Conservation (phyloP, 2,888 invertebrate species). For the Nomada fucata region DNA sequence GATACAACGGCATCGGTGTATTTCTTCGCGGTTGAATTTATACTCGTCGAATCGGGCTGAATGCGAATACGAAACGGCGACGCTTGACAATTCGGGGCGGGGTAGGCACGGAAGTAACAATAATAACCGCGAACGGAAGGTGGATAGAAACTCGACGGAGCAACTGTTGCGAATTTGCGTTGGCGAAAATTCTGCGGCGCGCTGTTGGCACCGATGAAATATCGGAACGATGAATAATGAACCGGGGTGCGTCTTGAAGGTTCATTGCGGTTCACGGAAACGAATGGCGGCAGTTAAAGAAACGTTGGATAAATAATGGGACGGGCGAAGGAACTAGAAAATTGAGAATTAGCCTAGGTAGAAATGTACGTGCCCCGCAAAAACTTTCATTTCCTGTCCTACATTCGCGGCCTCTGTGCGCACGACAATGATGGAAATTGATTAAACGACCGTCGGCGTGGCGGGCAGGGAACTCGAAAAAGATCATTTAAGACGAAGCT, state of each 20-base stretch:
- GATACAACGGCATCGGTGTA: background rate
- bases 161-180: constrained; percentile 20
- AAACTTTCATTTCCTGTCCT: constrained; percentile 4
- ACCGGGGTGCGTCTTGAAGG: background rate
- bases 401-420: background rate
- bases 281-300: background rate
- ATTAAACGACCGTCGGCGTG: constrained; percentile 24
- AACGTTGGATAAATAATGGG: constrained; percentile 16
- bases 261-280: background rate
- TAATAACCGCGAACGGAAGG: constrained; percentile 17
- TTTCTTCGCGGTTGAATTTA: constrained; percentile 32
- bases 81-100: background rate
- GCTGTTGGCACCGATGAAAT: background rate
- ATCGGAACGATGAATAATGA: constrained; percentile 11
- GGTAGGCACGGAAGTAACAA: constrained; percentile 17
- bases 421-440: constrained; percentile 16
- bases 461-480: constrained; percentile 22
- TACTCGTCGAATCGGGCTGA: constrained; percentile 18
- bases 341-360: background rate
- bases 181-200: background rate
- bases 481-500: constrained; percentile 38
- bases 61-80: constrained; percentile 21
- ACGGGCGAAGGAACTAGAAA: background rate
- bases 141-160: background rate
- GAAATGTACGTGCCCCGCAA: background rate